Base-by-base conservation (phyloP, 1,140 invertebrate genomes). In the Venturia canescens region DNA sequence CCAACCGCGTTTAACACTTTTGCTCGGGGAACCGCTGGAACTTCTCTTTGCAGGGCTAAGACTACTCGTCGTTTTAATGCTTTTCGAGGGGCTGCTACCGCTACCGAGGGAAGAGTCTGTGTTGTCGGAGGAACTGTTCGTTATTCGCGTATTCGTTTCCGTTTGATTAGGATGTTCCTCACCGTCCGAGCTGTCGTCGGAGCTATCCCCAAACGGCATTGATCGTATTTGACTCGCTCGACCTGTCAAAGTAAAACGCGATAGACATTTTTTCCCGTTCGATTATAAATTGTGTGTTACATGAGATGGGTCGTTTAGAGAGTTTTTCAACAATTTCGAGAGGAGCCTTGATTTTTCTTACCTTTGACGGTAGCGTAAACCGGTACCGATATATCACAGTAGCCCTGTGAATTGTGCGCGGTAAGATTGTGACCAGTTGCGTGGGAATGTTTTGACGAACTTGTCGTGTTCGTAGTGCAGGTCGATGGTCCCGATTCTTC, bases 311-410 rank as follows among this genome's bases (percentile, higher is more conserved):
- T 44, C 1, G 7, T 44, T 44, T 44, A 11, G 7, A 11, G 13
- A 9, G 13, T 44, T 44, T 5, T 6, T 44, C 5, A 44, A n/a
- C n/a, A n/a, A n/a, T n/a, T n/a, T n/a, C n/a, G n/a, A n/a, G n/a
- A n/a, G n/a, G n/a, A n/a, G n/a, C 5, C 13, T 44, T 44, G 7
- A 44, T 38, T 21, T 77, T 31, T 92, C 91, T 93, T 90, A 97
- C 96, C 98, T 94, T 99, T 98, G 21, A 99, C 97, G 38, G 97
- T 98, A 26, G 98, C 97, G 91, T 98, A 99, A 18, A 99, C 98
- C 57, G 98, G 98, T 75, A 98, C 97, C 63, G 95, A 96, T 86
- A 97, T 96, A 91, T 96, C 96, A 91, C 96, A 96, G 89, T 97
- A 97, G 82, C 96, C 96, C 84, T 91, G 90, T 27, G 90, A 89